Percentiles rank a stretch among this genome's conserved stretches.
These are phyloP conservation scores for Gila robusta DNA, from an alignment of 2,797 vertebrate genomes.

Conservation along the genomic window DNA sequence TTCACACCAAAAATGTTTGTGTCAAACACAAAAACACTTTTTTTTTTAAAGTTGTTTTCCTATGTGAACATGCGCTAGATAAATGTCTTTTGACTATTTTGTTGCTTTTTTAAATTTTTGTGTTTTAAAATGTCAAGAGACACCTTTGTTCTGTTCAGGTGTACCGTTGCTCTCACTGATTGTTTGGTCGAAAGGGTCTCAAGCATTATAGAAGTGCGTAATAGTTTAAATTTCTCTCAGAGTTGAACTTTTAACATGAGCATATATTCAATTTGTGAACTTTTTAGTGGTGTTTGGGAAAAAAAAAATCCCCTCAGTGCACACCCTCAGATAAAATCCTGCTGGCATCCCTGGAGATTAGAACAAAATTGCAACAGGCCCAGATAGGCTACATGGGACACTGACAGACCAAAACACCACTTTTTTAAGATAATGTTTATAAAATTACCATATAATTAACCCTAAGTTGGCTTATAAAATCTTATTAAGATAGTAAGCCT, in stretches of 20 bases:
- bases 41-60: background rate
- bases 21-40: background rate
- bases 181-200: background rate
- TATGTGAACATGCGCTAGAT: background rate
- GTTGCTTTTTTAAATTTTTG: background rate
- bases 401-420: background rate
- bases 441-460: background rate
- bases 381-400: too few relatives aligned
- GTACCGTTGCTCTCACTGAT: background rate
- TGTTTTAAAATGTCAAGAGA: background rate
- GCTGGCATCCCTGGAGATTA: background rate
- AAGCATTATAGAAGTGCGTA: background rate
- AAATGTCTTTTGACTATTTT: background rate
- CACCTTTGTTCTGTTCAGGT: background rate
- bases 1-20: background rate
- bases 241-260: background rate
- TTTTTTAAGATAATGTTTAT: background rate
- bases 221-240: background rate
- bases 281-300: too few relatives aligned
- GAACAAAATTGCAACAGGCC: background rate
- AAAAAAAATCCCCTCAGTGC: too few relatives aligned
- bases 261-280: background rate
- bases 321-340: background rate
- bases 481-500: background rate
- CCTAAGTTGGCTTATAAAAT: background rate